Evolutionary conservation across 2,113 vertebrate genomes (phyloP), one percentile per base, ranked within the genome.

Genomic region (Clarias gariepinus): DNA sequence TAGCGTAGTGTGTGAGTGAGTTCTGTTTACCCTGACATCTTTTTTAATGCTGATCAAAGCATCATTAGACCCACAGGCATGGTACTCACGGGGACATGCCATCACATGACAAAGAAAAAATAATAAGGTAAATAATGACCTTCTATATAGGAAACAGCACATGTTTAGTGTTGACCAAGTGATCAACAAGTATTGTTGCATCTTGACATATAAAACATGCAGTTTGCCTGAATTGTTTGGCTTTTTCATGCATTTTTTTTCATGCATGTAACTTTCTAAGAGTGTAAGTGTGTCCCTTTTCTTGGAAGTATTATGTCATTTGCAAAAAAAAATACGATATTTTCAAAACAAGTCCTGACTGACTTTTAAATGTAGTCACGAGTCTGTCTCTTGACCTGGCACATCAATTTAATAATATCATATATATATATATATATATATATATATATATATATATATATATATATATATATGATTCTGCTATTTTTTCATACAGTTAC

Each of bases 111-210:
- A 90, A 90, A 87, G 86, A 78, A 87, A 81, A 47, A 47, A 47
- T 47, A 77, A 84, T 10, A 88, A 87, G 90, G 89, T 88, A 93
- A 95, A 93, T 88, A 85, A 74, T 66, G 85, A 86, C 76, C 13
- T 47, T 87, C 81, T 69, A 90, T 85, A 91, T 87, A 61, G 86
- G 83, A 84, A 28, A 47, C 76, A 1, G 18, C 12, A 68, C 84
- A 28, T 28, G n/a, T 66, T 28, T 33, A 33, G 66, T 18, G 64
- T 66, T 71, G 36, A 73, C 3, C 33, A 41, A 41, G 33, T 47
- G 71, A 74, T 25, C 36, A 47, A 78, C 21, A 25, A 57, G 25
- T 55, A 15, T 57, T 28, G 28, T 19, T 78, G 52, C 25, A 78
- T 28, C 25, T 18, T 55, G 28, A 78, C 12, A 28, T 28, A 28